Conservation (phyloP, 2,797 vertebrate genomes). For the Labeo calbasu region DNA sequence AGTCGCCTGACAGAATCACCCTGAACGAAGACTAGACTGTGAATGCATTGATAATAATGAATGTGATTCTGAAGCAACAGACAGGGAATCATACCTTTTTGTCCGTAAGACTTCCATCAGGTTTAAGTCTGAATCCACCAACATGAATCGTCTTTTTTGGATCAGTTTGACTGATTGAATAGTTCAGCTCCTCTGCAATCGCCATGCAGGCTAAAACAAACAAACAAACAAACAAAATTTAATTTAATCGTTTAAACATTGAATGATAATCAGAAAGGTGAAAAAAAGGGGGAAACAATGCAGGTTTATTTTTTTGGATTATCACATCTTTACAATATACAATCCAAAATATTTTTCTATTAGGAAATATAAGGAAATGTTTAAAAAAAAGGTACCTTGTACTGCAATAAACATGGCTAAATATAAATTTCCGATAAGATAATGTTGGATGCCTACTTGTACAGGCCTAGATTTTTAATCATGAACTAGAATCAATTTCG, state of each 20-base stretch:
- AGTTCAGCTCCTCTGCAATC: slow-evolving; percentile 81
- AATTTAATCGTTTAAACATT: neutral
- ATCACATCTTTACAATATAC: neutral
- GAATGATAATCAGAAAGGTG: neutral
- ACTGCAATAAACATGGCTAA: neutral
- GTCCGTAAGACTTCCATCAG: slow-evolving; percentile 85
- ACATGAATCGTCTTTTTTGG: slow-evolving; percentile 87
- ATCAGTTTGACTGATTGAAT: slow-evolving; percentile 86
- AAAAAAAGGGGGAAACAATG: neutral
- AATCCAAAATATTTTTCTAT: too few relatives aligned
- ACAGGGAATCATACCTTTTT: slow-evolving; percentile 82
- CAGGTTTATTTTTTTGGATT: neutral
- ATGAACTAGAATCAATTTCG: neutral
- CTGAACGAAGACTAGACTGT: neutral
- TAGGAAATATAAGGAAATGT: too few relatives aligned
- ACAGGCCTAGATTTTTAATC: neutral
- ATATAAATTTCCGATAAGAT: neutral
- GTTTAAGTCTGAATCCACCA: slow-evolving; percentile 87
- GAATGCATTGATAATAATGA: neutral
- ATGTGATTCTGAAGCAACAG: neutral
- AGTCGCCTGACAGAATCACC: too few relatives aligned
- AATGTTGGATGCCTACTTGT: neutral
- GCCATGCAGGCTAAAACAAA: slow-evolving; percentile 81
- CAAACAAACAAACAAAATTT: slow-evolving; percentile 44
- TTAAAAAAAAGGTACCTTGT: neutral